Evolutionary conservation across 2,113 vertebrate genomes (phyloP), one percentile per base, ranked within the genome.

Genomic region (Cinclus mexicanus): DNA sequence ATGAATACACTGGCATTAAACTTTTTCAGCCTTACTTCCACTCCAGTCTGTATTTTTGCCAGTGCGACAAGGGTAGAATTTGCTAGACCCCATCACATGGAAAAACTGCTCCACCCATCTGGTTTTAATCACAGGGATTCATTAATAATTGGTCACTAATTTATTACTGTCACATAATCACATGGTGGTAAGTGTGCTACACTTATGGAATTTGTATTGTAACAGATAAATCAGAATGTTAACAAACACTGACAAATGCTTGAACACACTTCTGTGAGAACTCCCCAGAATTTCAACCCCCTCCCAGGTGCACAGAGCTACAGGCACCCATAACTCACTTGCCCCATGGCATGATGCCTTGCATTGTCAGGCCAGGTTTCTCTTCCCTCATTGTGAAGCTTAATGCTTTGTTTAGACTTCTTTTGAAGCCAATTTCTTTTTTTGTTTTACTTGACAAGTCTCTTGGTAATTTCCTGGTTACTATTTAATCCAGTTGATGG

Each of bases 401-500:
- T 8, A 14, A 12, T 52, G 44, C 31, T 78, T 87, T 90, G 28
- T 64, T 91, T 87, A 87, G 53, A 19, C 17, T 87, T 87, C 35
- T 75, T 95, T 78, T 82, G 74, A 95, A 70, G n/a, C 31, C 1
- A 3, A 31, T 14, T 89, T 21, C 0, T 14, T 28, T 22, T 37
- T 37, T 60, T 29, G 14, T 35, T 44, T 10, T 8, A 35, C 5
- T 12, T 6, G 13, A 70, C 37, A 85, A 93, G 28, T 56, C 29
- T 78, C 22, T 86, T 2, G 1, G 46, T 92, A 67, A 89, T 95
- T 97, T 94, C 88, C 86, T 90, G 52, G 95, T 96, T 97, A 94
- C 92, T 96, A 3, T 95, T 97, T 96, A 95, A 92, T 83, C 90
- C 91, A 80, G 5, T 7, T 77, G 82, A 93, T 89, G 55, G 42